These are phyloP conservation scores for Paradoxurus hermaphroditus DNA, from an alignment of 2,113 vertebrate genomes.

Conservation along the genomic window DNA sequence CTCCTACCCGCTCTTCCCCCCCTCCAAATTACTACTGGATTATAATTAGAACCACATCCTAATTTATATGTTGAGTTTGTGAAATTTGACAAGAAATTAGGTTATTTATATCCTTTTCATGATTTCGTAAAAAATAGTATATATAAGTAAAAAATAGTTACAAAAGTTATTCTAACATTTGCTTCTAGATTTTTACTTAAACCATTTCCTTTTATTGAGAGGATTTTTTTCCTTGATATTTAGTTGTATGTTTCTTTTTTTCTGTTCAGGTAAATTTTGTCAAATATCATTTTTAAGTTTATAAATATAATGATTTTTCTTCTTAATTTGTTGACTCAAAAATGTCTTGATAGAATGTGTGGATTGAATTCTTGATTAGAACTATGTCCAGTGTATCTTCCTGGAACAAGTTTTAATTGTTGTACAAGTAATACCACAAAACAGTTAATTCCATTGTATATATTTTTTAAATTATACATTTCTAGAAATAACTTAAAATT, in stretches of 20 bases:
- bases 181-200: background rate
- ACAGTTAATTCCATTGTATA: background rate
- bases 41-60: background rate
- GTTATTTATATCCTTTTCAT: background rate
- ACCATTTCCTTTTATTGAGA: background rate
- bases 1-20: background rate
- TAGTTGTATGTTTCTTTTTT: background rate
- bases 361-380: background rate
- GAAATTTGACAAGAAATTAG: background rate
- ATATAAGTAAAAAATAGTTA: background rate
- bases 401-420: background rate
- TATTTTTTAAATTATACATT: background rate
- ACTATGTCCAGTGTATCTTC: background rate
- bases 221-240: background rate
- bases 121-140: background rate
- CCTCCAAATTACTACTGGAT: background rate
- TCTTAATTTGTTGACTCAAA: background rate
- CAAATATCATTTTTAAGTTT: background rate
- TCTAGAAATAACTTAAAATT: background rate
- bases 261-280: background rate
- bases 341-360: background rate
- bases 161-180: background rate
- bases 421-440: background rate
- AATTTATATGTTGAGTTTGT: background rate
- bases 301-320: background rate